Conservation (phyloP, 2,797 vertebrate genomes). For the Acipenser transmontanus region DNA sequence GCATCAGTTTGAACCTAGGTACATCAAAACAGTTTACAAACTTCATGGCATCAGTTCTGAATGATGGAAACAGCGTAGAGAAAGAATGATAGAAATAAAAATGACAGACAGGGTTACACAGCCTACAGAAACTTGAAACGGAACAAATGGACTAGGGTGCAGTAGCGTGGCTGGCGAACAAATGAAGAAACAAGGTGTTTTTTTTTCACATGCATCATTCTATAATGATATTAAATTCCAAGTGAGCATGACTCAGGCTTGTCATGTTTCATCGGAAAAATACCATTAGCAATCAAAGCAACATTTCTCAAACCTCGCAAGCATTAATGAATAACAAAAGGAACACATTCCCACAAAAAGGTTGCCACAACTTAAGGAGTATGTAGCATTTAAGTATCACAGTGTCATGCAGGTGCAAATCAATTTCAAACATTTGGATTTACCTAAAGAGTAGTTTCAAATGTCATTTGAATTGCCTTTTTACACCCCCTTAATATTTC, state of each 20-base stretch:
- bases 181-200: slow-evolving; percentile 31
- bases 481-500: too few relatives aligned
- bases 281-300: slow-evolving; percentile 12
- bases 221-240: slow-evolving; percentile 41
- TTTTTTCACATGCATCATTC: slow-evolving; percentile 64
- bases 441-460: too few relatives aligned
- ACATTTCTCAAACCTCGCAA: slow-evolving; percentile 21
- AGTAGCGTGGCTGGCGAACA: slow-evolving; percentile 54
- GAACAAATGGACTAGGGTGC: slow-evolving; percentile 39
- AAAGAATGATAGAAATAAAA: background rate
- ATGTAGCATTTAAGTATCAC: too few relatives aligned
- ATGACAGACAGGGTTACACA: slow-evolving; percentile 1
- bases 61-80: background rate
- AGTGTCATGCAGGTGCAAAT: too few relatives aligned
- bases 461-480: too few relatives aligned
- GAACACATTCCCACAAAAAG: slow-evolving; percentile 11
- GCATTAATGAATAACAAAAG: slow-evolving; percentile 7
- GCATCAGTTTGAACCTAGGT: too few relatives aligned
- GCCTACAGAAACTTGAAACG: background rate
- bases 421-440: too few relatives aligned
- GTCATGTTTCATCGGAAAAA: slow-evolving; percentile 11
- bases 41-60: slow-evolving; percentile 4
- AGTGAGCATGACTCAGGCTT: slow-evolving; percentile 12
- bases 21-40: background rate
- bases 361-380: background rate